These are phyloP conservation scores for Balaeniceps rex DNA, from an alignment of 2,113 vertebrate species.

Conservation along the genomic window DNA sequence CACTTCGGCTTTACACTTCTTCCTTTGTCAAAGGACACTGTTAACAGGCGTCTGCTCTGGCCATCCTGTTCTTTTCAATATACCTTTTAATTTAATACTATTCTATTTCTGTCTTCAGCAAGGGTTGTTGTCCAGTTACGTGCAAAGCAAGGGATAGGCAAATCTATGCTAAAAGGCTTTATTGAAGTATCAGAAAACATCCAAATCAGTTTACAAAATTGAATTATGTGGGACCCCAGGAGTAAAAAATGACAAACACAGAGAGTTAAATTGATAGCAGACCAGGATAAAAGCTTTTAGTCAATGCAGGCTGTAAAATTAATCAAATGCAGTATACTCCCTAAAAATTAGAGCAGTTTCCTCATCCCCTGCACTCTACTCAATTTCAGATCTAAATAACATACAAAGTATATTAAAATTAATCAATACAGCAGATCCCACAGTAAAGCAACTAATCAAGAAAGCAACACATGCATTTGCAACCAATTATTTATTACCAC, in stretches of 20 bases:
- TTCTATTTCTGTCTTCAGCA: background rate
- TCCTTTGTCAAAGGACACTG: background rate
- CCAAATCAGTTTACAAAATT: background rate
- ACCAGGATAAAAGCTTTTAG: slow-evolving; percentile 52
- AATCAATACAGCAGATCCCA: slow-evolving; percentile 9
- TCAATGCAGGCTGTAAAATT: slow-evolving; percentile 9
- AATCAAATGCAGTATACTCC: background rate
- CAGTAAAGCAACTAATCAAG: slow-evolving; percentile 36
- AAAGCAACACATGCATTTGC: slow-evolving; percentile 20
- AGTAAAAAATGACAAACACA: slow-evolving; percentile 28
- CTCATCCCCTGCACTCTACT: background rate
- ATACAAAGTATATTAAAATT: slow-evolving; percentile 35
- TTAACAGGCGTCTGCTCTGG: background rate
- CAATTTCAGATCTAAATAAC: slow-evolving; percentile 26
- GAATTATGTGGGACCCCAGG: slow-evolving; percentile 8
- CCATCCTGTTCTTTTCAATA: slow-evolving; percentile 1
- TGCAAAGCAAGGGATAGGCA: slow-evolving; percentile 12
- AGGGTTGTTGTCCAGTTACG: background rate
- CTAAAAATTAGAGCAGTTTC: slow-evolving; percentile 23
- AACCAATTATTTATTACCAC: slow-evolving; percentile 25
- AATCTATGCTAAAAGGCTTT: slow-evolving; percentile 16
- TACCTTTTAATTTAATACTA: slow-evolving; percentile 14
- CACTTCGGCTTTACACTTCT: background rate
- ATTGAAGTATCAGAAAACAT: slow-evolving; percentile 13
- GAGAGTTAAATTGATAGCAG: slow-evolving; percentile 40